A percentile compares a stretch with the other conserved stretches of the same genome.
Evolutionary conservation across 2,888 invertebrate species (phyloP).

Genomic region (Ophion ventricosus): DNA sequence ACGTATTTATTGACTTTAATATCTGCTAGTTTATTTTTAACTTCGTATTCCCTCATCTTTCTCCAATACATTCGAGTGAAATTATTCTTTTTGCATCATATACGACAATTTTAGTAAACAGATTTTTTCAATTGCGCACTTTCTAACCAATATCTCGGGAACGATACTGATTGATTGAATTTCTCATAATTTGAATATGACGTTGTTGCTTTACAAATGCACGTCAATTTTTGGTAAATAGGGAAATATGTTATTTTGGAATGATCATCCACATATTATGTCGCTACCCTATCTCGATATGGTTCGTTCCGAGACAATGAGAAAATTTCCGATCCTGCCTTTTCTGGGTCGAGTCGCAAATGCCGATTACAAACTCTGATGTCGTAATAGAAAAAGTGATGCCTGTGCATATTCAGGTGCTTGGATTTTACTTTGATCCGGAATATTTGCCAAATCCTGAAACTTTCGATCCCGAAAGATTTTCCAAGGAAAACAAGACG

Average conservation of each 20-base stretch:
- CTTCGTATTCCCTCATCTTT: neutral
- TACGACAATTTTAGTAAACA: neutral
- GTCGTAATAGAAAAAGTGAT: conserved; percentile 77
- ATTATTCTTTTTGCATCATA: neutral
- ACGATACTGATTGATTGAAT: too few relatives aligned
- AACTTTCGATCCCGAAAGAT: conserved; percentile 82
- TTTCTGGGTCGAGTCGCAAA: conserved; percentile 74
- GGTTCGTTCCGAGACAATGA: conserved; percentile 80
- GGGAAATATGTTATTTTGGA: too few relatives aligned
- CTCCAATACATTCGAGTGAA: neutral
- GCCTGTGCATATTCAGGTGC: conserved; percentile 77
- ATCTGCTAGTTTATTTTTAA: neutral
- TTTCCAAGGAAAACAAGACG: conserved; percentile 78
- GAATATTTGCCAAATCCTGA: conserved; percentile 81
- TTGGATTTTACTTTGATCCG: conserved; percentile 80
- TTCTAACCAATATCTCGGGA: neutral
- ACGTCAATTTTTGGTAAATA: neutral
- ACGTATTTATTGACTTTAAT: neutral
- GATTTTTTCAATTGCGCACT: neutral
- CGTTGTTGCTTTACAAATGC: too few relatives aligned
- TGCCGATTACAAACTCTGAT: conserved; percentile 73
- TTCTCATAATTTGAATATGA: too few relatives aligned
- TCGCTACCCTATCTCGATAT: conserved; percentile 75
- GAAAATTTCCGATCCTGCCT: conserved; percentile 80
- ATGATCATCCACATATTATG: conserved; percentile 59